Evolutionary conservation across 1,140 invertebrate species (phyloP), one percentile per base, ranked within the genome.

Genomic region (Drosophila yakuba): DNA sequence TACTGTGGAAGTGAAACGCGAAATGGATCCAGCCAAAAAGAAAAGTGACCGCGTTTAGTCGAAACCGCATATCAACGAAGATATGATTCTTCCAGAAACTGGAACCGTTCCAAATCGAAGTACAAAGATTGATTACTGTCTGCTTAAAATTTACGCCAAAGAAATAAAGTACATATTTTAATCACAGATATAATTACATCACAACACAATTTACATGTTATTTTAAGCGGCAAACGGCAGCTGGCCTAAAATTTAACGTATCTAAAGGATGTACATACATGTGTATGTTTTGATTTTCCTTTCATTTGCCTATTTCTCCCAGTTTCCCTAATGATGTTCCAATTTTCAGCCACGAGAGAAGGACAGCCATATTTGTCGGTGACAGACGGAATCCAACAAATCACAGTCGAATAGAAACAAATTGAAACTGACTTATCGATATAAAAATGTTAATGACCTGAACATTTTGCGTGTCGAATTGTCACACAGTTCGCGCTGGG

Each of bases 391-490:
- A 35, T n/a, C 79, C 59, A 67, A 74, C 61, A 78, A 82, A 73
- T 81, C 74, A 52, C 74, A 47, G 58, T 57, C 66, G 62, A 78
- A 57, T 60, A 72, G 74, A 62, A 78, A 78, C 81, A 81, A 85
- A 85, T 85, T 81, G 68, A 67, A 36, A 43, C 36, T 56, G 67
- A 15, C 69, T 81, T 78, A 85, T 86, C 82, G 81, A 78, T 77
- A 80, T 80, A 77, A 68, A 85, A 85, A 85, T 85, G 78, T 85
- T 85, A 85, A 85, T 85, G 78, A 86, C 86, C 82, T 85, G 74
- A 86, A 78, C 86, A 86, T 86, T 81, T 85, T 86, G 81, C 82
- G 82, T 85, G 81, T 85, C 82, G 78, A 85, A 84, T 81, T 66
- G 80, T 58, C 69, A 52, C 76, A 77, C 77, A 68, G 80, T 82